phyloP scores from a whole-genome alignment of 2,888 invertebrate species.

The Dynastes tityus region DNA sequence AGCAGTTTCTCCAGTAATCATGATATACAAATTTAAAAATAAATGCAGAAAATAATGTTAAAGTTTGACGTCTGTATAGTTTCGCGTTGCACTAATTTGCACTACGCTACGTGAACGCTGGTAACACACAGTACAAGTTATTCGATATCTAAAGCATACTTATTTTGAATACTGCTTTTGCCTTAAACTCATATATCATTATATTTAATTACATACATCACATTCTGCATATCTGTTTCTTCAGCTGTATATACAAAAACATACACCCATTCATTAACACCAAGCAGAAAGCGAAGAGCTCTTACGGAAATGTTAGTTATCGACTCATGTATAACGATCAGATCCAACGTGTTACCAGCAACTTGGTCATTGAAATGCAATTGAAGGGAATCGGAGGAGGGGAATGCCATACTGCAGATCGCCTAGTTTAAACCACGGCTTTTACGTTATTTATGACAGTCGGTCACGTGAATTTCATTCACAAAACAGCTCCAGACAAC shows the following conservation, averaged over 20 bases:
- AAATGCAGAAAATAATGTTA: too few relatives aligned
- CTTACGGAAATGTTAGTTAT: not conserved
- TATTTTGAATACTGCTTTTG: too few relatives aligned
- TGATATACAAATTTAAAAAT: too few relatives aligned
- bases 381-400: slow-evolving; percentile 9
- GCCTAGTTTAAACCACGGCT: slow-evolving; percentile 39
- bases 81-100: too few relatives aligned
- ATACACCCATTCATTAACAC: not conserved
- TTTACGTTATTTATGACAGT: slow-evolving; percentile 47
- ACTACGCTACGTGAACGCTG: too few relatives aligned
- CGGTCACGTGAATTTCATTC: slow-evolving; percentile 52
- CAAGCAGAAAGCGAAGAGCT: not conserved
- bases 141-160: too few relatives aligned
- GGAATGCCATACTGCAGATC: slow-evolving; percentile 8
- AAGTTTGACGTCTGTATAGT: too few relatives aligned
- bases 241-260: not conserved
- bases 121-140: too few relatives aligned
- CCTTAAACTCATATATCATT: too few relatives aligned
- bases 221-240: too few relatives aligned
- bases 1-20: too few relatives aligned
- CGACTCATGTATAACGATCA: not conserved
- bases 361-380: slow-evolving; percentile 41
- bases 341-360: slow-evolving; percentile 2
- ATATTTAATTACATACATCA: too few relatives aligned
- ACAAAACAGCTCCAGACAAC: slow-evolving; percentile 39